Evolutionary conservation across 2,888 invertebrate genomes (phyloP).

Genomic region (Caenorhabditis plicata): DNA sequence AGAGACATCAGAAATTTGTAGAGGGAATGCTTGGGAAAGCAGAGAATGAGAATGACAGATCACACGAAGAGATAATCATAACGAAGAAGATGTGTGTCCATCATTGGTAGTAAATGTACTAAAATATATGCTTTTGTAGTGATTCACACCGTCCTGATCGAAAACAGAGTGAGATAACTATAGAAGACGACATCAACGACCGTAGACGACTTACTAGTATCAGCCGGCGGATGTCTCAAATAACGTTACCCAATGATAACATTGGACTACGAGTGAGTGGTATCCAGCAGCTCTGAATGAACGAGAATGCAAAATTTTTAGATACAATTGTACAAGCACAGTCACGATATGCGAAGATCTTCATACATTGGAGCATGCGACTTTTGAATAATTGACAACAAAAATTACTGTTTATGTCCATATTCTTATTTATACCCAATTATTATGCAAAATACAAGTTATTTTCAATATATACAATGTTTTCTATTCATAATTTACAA

Average conservation of each 20-base stretch:
- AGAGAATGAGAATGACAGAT: constrained; percentile 7
- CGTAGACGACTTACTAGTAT: too few relatives aligned
- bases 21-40: constrained; percentile 12
- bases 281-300: background rate
- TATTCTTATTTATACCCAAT: background rate
- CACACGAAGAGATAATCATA: constrained; percentile 42
- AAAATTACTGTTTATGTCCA: background rate
- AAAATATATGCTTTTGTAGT: too few relatives aligned
- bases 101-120: too few relatives aligned
- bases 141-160: too few relatives aligned
- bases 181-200: too few relatives aligned
- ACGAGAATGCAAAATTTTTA: constrained; percentile 2
- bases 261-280: background rate
- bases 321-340: constrained; percentile 15
- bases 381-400: constrained; percentile 8
- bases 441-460: background rate
- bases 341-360: constrained; percentile 7
- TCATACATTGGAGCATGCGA: constrained; percentile 19
- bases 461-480: background rate
- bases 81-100: constrained; percentile 34
- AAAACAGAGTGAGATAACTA: too few relatives aligned
- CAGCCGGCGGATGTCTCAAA: constrained; percentile 1
- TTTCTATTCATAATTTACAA: too few relatives aligned
- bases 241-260: background rate
- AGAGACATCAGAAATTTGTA: constrained; percentile 34